phyloP scores from a whole-genome alignment of 2,888 invertebrate genomes.

The Norana najaformis region DNA sequence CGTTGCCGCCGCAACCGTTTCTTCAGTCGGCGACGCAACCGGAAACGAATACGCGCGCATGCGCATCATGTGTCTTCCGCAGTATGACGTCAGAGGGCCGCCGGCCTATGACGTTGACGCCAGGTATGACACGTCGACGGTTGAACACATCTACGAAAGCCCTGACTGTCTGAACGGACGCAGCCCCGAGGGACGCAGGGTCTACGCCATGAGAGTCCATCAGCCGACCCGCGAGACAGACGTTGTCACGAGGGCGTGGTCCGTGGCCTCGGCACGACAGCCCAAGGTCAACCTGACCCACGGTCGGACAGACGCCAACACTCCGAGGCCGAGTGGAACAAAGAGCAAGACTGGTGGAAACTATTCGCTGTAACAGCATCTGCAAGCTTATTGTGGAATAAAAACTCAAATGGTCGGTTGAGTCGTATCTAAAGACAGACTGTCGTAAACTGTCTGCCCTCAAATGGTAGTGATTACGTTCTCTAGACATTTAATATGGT shows the following conservation, averaged over 20 bases:
- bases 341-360: constrained; percentile 2
- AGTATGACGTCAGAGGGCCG: constrained; percentile 10
- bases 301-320: background rate
- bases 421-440: too few relatives aligned
- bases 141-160: constrained; percentile 38
- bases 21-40: background rate
- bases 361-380: background rate
- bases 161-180: constrained; percentile 28
- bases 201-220: constrained; percentile 15
- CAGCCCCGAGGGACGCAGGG: background rate
- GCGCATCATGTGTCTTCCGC: constrained; percentile 24
- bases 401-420: too few relatives aligned
- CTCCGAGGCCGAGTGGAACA: background rate
- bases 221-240: background rate
- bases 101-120: background rate
- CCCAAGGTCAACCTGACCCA: background rate
- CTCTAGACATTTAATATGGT: too few relatives aligned
- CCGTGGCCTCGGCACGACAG: background rate
- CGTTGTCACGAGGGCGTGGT: background rate
- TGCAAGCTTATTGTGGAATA: background rate
- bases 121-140: background rate
- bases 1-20: background rate
- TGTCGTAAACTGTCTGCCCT: too few relatives aligned
- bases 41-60: constrained; percentile 35
- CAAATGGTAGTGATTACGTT: too few relatives aligned